phyloP scores from a whole-genome alignment of 2,113 vertebrate genomes.

The Oxygymnocypris stewartii region DNA sequence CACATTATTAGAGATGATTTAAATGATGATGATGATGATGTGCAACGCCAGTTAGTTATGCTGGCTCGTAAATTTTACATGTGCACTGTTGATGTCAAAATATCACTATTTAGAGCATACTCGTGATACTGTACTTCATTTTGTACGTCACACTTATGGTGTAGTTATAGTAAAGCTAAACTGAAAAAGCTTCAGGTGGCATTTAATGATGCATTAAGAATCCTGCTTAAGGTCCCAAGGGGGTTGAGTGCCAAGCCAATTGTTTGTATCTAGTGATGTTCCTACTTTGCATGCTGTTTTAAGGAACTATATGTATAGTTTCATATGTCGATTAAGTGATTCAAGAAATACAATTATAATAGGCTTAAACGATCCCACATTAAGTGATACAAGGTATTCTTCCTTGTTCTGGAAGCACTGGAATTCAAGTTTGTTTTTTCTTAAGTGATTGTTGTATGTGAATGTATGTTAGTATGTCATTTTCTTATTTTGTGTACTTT shows the following conservation, averaged over 20 bases:
- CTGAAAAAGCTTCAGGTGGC: background rate
- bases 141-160: background rate
- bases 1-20: background rate
- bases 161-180: background rate
- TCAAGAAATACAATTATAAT: too few species aligned
- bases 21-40: background rate
- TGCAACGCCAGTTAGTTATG: background rate
- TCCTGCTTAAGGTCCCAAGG: background rate
- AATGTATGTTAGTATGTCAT: too few species aligned
- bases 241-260: too few species aligned
- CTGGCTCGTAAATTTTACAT: background rate
- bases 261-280: background rate
- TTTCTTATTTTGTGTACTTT: too few species aligned
- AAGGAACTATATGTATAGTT: background rate
- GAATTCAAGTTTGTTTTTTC: too few species aligned
- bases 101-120: background rate
- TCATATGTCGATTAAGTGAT: too few species aligned
- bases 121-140: background rate
- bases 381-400: too few species aligned
- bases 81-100: background rate
- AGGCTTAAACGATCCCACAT: too few species aligned
- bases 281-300: background rate
- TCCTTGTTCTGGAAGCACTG: too few species aligned
- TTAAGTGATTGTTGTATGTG: too few species aligned
- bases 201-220: background rate